Evolutionary conservation across 2,888 invertebrate genomes (phyloP), one percentile per base, ranked within the genome.

Genomic region (Meteorus colon): DNA sequence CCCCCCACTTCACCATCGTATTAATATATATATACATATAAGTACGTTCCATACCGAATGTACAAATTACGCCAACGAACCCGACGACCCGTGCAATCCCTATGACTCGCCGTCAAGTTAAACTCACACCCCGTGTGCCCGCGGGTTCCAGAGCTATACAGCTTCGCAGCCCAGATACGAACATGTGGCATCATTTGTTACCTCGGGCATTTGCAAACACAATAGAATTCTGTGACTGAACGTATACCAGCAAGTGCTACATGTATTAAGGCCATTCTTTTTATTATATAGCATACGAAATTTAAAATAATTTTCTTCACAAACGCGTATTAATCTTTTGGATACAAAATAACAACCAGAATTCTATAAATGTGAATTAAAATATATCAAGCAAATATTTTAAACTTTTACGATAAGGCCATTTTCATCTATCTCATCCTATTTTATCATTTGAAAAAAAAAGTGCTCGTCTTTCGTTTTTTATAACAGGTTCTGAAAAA

Each of bases 121-220:
- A 84, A 84, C 81, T 82, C 82, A 79, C 80, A 80, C 82, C 79
- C 68, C 79, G 63, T 70, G 65, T 70, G 73, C 75, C 77, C 70
- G 78, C 71, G 78, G 77, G 80, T 80, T 80, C 79, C 75, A 78
- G 76, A 79, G 76, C 74, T 77, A 78, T 78, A 77, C 82, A 45
- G 45, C 45, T 14, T 16, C 48, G 6, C 55, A 86, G 84, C 85
- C 86, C 87, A 89, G 88, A 87, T 86, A 83, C 83, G 87, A 89
- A 87, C 89, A 89, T 89, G 89, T 89, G 89, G 89, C 88, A 84
- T 89, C 88, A 87, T 89, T 89, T 89, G 88, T 89, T 87, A 88
- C 84, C 83, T 83, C 77, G 62, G 68, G 60, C 70, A 71, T 45
- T 60, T 45, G 81, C 82, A 77, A 83, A 76, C 60, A 48, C 24